Base-by-base conservation (phyloP, 2,113 vertebrate genomes). In the Microtus pennsylvanicus region DNA sequence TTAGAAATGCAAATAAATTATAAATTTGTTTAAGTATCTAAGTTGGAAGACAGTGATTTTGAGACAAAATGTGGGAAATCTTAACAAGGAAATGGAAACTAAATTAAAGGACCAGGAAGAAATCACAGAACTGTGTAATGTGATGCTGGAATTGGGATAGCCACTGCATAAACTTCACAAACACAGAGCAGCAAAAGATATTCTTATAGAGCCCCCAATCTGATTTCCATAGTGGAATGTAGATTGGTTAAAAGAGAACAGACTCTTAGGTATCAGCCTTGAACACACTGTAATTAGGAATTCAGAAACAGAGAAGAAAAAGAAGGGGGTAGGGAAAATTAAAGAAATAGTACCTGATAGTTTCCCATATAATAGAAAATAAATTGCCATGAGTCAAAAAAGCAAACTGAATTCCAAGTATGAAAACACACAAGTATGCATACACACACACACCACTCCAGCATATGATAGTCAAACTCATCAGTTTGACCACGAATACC, bases 61-160 rank as follows among this genome's bases (percentile, higher is more conserved):
- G 55, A 87, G 26, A 93, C 17, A 83, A 14, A 7, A 70, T 24
- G 69, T 69, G 3, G 2, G 5, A 94, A 93, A 93, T 83, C 14
- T 90, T 50, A 93, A n/a, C 65, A 86, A 81, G 74, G 45, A 91
- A 86, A 86, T 81, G 24, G 52, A 80, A 76, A 86, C 55, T 76
- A 72, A 5, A 42, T 77, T 33, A 90, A 90, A 83, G 50, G 80
- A 83, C 3, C 55, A 82, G 26, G 74, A 4, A 30, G n/a, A 67
- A 65, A 70, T 58, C 74, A 42, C 1, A 58, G 45, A 74, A 87
- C 2, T 75, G 8, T 52, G 28, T 70, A 91, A 0, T 33, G 28
- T 42, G 67, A 75, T n/a, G 72, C 19, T 70, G 33, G 45, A 58
- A 58, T 28, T 72, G 38, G 50, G 91, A 91, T 92, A 42, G 42